Evolutionary conservation across 2,797 vertebrate genomes (phyloP).

Genomic region (Hydrocynus forskahlii): DNA sequence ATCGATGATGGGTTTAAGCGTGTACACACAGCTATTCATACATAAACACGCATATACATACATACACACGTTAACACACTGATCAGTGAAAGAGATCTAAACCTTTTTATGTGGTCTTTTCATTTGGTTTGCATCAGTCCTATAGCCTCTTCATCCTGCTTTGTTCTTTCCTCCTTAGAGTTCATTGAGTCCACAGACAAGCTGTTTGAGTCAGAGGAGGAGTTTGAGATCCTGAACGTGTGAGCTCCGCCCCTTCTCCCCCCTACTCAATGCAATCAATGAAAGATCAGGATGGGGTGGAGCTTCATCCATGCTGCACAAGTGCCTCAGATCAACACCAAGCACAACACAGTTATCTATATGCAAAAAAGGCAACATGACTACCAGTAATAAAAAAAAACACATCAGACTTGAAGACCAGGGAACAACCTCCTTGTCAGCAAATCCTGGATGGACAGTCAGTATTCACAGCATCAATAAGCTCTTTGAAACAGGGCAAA

Average conservation of each 20-base stretch:
- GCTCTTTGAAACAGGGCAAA: constrained; percentile 12
- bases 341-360: constrained; percentile 46
- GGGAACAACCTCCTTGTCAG: background rate
- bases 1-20: background rate
- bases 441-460: background rate
- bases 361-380: constrained; percentile 46
- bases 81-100: background rate
- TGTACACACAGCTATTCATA: background rate
- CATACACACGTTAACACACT: background rate
- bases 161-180: constrained; percentile 70
- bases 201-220: constrained; percentile 86
- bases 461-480: background rate
- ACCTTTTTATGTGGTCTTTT: background rate
- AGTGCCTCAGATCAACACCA: constrained; percentile 65
- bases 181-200: constrained; percentile 88
- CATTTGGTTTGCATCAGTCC: background rate
- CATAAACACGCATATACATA: background rate
- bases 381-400: constrained; percentile 1
- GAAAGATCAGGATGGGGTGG: background rate
- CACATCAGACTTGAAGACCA: constrained; percentile 4
- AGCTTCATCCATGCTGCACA: constrained; percentile 38
- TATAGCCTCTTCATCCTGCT: background rate
- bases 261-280: background rate
- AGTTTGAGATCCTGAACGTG: constrained; percentile 88
- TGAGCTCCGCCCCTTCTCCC: constrained; percentile 60